Conservation (phyloP, 2,113 vertebrate genomes). For the Ctenomys sociabilis region DNA sequence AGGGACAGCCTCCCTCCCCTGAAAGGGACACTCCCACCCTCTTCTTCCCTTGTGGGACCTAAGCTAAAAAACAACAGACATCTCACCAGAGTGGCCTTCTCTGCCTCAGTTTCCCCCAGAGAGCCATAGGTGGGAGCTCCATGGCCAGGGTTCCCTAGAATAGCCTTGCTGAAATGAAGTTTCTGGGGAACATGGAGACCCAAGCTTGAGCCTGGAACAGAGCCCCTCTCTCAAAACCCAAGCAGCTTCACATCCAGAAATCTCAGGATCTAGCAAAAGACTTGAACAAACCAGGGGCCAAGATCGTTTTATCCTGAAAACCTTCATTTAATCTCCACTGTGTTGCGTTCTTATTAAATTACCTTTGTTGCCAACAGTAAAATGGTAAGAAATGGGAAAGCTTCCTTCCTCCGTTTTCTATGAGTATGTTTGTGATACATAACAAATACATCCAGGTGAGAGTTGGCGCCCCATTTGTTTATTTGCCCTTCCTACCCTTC, state of each 20-base stretch:
- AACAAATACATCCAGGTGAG: background rate
- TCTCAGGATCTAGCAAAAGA: background rate
- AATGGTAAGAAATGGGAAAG: background rate
- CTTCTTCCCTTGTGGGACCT: background rate
- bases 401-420: background rate
- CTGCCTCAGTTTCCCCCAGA: background rate
- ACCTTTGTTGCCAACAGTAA: constrained; percentile 5
- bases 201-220: accelerated
- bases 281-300: background rate
- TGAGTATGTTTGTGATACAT: background rate
- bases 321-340: background rate
- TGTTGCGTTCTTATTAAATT: background rate
- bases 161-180: background rate
- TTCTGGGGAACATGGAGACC: background rate
- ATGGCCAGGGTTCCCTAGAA: background rate
- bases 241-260: background rate
- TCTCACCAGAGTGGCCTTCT: background rate
- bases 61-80: background rate
- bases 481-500: background rate
- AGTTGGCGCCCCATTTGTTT: background rate
- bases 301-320: constrained; percentile 18
- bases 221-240: too few relatives aligned
- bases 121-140: accelerated
- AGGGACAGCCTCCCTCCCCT: background rate
- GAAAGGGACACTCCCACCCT: background rate